phyloP scores from a whole-genome alignment of 2,113 vertebrate species.

The Ammospiza caudacuta region DNA sequence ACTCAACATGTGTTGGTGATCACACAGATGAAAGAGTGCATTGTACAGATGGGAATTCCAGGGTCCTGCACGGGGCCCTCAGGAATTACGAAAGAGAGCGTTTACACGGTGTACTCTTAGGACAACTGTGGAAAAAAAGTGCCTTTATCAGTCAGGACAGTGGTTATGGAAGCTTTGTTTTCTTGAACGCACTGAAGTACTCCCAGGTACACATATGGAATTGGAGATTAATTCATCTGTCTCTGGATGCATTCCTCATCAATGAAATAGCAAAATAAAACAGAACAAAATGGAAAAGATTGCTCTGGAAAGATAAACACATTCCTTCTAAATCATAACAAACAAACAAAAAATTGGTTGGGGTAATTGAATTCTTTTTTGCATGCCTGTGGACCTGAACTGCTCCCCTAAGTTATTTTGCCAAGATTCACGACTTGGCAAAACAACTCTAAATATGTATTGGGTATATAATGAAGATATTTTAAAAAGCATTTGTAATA shows the following conservation, averaged over 20 bases:
- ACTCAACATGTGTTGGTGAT: slow-evolving; percentile 44
- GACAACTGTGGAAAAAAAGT: not conserved
- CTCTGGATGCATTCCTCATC: slow-evolving; percentile 18
- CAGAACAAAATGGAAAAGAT: slow-evolving; percentile 4
- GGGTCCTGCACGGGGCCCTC: not conserved
- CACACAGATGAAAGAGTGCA: slow-evolving; percentile 55
- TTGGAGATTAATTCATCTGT: not conserved
- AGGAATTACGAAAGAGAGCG: slow-evolving; percentile 17
- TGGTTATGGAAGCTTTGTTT: slow-evolving; percentile 43
- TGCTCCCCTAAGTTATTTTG: not conserved
- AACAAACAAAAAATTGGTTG: not conserved
- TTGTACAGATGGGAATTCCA: slow-evolving; percentile 56
- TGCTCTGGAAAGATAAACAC: slow-evolving; percentile 4
- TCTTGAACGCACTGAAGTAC: slow-evolving; percentile 12
- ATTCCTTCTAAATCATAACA: not conserved
- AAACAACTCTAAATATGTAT: not conserved
- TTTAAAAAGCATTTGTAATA: not conserved
- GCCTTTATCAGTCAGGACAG: not conserved
- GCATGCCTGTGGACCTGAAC: not conserved
- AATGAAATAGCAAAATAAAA: slow-evolving; percentile 25
- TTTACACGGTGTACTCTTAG: not conserved
- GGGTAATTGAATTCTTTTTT: not conserved
- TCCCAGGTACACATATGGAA: not conserved
- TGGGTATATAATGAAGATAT: not conserved
- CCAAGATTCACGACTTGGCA: not conserved